Base-by-base conservation (phyloP, 2,797 vertebrate genomes). In the Anolis apletophallus region DNA sequence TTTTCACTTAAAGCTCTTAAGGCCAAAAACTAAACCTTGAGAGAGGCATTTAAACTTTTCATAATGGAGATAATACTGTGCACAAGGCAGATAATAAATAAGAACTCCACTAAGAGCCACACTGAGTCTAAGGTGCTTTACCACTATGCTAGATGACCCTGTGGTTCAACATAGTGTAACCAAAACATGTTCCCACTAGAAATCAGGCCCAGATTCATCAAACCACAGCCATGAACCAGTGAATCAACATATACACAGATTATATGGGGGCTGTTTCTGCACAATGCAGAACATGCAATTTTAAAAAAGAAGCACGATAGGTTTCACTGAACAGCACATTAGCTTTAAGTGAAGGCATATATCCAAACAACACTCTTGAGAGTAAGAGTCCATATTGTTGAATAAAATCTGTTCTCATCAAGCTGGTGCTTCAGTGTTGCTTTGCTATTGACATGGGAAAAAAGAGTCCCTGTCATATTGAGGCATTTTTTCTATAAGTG, bases 401-500 rank as follows among this genome's bases (percentile, higher is more conserved):
- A 75, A 76, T 23, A 75, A 85, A 85, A 19, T 26, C 29, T 57
- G 46, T 68, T 46, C 73, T 68, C 74, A 68, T 54, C 29, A n/a
- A 32, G 16, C 11, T 50, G 71, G 75, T 21, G 52, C 17, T 83
- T 87, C 17, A 69, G 23, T 79, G 61, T 72, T 83, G 40, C n/a
- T 79, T 87, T 79, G 72, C 16, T 71, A 52, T 17, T 73, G 55
- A 72, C 32, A 36, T 73, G 67, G 74, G 13, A 32, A 54, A 46
- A 83, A 87, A 72, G 54, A 52, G 55, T 61, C 78, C 32, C 61
- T 69, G 46, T 59, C 40, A n/a, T 11, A 32, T 3, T 21, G 36
- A 55, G n/a, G 29, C 59, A 71, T 83, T 54, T 83, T 19, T 64
- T 72, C 83, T 55, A 50, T 61, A 83, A 83, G 19, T 34, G 67